These are phyloP conservation scores for Brachionus asplanchnoidis DNA, from an alignment of 1,140 invertebrate species.

Conservation along the genomic window DNA sequence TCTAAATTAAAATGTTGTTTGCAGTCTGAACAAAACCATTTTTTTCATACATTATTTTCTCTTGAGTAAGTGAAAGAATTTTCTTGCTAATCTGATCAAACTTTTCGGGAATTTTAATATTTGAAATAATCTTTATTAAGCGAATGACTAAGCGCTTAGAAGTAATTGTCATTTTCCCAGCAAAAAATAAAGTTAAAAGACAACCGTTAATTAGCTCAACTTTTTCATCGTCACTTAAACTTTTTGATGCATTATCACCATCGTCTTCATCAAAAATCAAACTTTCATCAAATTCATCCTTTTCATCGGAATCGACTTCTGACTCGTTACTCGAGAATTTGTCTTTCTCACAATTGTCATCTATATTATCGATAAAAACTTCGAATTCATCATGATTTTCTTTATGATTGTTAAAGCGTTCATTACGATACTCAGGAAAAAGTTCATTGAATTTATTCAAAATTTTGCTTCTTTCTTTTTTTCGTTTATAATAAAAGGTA, in stretches of 20 bases:
- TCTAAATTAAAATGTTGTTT: neutral
- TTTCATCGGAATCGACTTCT: too few species aligned
- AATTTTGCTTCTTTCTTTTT: too few species aligned
- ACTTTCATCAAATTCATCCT: too few species aligned
- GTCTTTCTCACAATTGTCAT: too few species aligned
- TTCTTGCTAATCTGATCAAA: neutral
- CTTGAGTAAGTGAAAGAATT: neutral
- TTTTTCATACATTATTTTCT: neutral
- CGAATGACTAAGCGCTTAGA: neutral
- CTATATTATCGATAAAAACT: too few species aligned
- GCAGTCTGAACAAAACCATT: neutral
- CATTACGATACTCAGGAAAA: too few species aligned
- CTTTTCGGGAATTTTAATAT: neutral
- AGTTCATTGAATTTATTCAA: too few species aligned
- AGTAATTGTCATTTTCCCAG: neutral
- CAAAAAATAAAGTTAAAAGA: neutral
- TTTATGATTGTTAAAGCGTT: too few species aligned
- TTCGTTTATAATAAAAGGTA: too few species aligned
- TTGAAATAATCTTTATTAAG: neutral
- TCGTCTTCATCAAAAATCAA: neutral
- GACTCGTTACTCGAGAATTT: too few species aligned
- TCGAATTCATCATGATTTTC: too few species aligned
- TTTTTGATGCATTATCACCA: neutral
- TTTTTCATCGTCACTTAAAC: neutral
- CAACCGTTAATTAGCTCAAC: neutral